These are phyloP conservation scores for Copsychus sechellarum DNA, from an alignment of 2,113 vertebrate genomes.

Conservation along the genomic window DNA sequence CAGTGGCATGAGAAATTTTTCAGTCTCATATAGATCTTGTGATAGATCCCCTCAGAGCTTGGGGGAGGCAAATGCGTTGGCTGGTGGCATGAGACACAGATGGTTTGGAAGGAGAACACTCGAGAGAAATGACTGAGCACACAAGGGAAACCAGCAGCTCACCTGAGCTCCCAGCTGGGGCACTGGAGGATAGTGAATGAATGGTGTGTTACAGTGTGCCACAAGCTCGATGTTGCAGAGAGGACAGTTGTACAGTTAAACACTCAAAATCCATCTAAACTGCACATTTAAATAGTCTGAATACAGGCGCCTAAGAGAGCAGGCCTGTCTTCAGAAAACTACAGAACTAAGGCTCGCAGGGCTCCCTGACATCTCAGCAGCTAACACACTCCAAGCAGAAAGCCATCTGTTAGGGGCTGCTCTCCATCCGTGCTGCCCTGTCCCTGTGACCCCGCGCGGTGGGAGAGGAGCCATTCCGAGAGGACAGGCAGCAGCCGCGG, in stretches of 20 bases:
- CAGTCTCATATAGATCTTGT: neutral
- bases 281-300: neutral
- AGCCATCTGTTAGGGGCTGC: neutral
- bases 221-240: neutral
- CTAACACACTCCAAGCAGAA: neutral
- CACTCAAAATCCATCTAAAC: neutral
- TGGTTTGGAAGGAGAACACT: neutral
- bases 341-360: neutral
- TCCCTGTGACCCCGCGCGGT: neutral
- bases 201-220: neutral
- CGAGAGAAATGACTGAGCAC: neutral
- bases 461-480: neutral
- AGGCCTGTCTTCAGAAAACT: neutral
- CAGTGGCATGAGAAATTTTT: neutral
- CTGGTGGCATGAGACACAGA: neutral
- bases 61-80: neutral
- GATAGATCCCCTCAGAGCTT: neutral
- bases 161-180: neutral
- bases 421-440: neutral
- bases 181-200: neutral
- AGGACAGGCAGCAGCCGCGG: rapidly evolving
- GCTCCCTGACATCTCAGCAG: neutral
- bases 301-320: neutral
- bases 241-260: neutral
- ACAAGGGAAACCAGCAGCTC: neutral